Base-by-base conservation (phyloP, 2,113 vertebrate species). In the Scophthalmus maximus region DNA sequence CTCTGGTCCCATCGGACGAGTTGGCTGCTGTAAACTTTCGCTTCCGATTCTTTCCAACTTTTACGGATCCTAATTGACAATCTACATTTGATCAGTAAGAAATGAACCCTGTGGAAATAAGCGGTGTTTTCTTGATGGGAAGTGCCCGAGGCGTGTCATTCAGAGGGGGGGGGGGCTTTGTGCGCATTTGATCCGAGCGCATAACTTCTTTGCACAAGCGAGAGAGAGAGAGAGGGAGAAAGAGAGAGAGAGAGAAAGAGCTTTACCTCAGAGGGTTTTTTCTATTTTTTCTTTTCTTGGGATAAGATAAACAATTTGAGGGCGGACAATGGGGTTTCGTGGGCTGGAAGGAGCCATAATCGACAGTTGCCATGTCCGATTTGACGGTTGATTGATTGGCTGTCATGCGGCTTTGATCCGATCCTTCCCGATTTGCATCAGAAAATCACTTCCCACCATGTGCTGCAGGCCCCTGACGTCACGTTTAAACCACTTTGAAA, bases 311-410 rank as follows among this genome's bases (percentile, higher is more conserved):
- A 87, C 95, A 93, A 94, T 95, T 95, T 95, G 92, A 90, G 92
- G 87, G 90, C 92, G 83, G 90, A 95, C 93, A 92, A 94, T 90
- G 88, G 69, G 74, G 82, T 79, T 89, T 83, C 75, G 92, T 93
- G 92, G 93, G 93, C 93, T 92, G 95, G 94, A 96, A 97, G 95
- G 79, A 91, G 92, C 93, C 92, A 93, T 93, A 93, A 94, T 96
- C 95, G 97, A 94, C 94, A 94, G 88, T 95, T 96, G 96, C 96
- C 96, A 97, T 95, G 95, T 95, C 96, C 94, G 94, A 96, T 98
- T 98, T 97, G 96, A 98, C 96, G 96, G 93, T 94, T 98, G 97
- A 98, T 97, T 96, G 97, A 98, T 97, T 91, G 94, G 93, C 95
- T 92, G 95, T 97, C 96, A 96, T 94, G 94, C 92, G 91, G 92